phyloP scores from a whole-genome alignment of 2,797 vertebrate species.

The Manis pentadactyla region DNA sequence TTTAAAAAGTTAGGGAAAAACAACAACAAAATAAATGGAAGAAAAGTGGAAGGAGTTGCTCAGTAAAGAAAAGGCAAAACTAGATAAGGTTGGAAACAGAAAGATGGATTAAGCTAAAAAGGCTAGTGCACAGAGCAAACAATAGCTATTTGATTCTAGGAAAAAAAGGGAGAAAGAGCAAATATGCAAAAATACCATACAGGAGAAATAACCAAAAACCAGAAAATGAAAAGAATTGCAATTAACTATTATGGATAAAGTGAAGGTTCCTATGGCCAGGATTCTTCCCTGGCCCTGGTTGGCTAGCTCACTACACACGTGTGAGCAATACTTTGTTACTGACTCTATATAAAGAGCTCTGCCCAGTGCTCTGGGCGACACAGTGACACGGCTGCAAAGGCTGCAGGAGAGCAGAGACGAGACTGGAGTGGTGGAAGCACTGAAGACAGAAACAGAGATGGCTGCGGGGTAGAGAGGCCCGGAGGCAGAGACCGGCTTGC shows the following conservation, averaged over 20 bases:
- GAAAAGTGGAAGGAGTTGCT: background rate
- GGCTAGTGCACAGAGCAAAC: background rate
- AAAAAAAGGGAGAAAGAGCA: background rate
- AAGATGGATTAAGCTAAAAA: background rate
- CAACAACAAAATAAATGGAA: background rate
- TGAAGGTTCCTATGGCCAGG: too few relatives aligned
- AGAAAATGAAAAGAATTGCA: background rate
- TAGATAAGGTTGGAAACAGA: background rate
- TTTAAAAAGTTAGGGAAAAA: background rate
- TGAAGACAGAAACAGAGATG: too few relatives aligned
- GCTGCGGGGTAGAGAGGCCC: too few relatives aligned
- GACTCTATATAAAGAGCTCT: too few relatives aligned
- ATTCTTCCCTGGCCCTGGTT: too few relatives aligned
- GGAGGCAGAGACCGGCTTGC: too few relatives aligned
- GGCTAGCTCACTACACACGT: too few relatives aligned
- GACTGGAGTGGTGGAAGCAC: too few relatives aligned
- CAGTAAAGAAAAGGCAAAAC: background rate
- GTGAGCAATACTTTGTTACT: too few relatives aligned
- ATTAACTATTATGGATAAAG: background rate
- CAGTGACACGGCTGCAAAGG: too few relatives aligned
- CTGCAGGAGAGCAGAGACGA: too few relatives aligned
- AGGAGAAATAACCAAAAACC: background rate
- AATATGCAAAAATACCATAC: background rate
- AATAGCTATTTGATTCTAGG: background rate
- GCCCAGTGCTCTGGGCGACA: too few relatives aligned